These are phyloP conservation scores for Nyctereutes procyonoides DNA, from an alignment of 2,113 vertebrate genomes.

Conservation along the genomic window DNA sequence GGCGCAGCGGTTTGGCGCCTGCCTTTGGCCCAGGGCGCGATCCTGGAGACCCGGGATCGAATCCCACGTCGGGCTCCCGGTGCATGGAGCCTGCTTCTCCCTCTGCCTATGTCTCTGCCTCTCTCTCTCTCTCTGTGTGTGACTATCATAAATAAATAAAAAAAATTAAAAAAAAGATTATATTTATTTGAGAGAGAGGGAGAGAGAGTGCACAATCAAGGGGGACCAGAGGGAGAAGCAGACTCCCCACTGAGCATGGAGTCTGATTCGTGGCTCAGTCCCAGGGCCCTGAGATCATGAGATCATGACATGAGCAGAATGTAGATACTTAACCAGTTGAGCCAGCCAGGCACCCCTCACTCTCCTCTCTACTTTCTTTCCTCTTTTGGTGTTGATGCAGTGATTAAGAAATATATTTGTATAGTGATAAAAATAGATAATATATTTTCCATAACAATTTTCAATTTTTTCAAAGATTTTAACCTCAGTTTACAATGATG, in stretches of 20 bases:
- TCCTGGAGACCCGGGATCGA: no score
- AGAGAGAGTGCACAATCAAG: background rate
- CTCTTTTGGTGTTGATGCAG: background rate
- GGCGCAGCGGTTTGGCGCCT: no score
- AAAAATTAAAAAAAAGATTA: no score
- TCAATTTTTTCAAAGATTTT: background rate
- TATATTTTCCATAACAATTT: background rate
- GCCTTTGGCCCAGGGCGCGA: no score
- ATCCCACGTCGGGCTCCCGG: no score
- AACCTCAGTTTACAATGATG: background rate
- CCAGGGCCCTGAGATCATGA: background rate
- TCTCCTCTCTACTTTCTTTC: background rate
- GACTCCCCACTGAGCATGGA: background rate
- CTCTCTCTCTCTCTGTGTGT: no score
- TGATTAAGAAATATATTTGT: background rate
- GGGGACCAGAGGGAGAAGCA: background rate
- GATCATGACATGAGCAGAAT: background rate
- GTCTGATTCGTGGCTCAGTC: background rate
- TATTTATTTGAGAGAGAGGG: background rate
- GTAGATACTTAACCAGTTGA: no score
- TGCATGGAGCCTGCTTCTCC: no score
- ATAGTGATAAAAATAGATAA: background rate
- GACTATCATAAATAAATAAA: no score
- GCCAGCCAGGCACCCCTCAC: no score
- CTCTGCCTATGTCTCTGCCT: no score